These are phyloP conservation scores for Orthosia gothica DNA, from an alignment of 2,888 invertebrate genomes.

Conservation along the genomic window DNA sequence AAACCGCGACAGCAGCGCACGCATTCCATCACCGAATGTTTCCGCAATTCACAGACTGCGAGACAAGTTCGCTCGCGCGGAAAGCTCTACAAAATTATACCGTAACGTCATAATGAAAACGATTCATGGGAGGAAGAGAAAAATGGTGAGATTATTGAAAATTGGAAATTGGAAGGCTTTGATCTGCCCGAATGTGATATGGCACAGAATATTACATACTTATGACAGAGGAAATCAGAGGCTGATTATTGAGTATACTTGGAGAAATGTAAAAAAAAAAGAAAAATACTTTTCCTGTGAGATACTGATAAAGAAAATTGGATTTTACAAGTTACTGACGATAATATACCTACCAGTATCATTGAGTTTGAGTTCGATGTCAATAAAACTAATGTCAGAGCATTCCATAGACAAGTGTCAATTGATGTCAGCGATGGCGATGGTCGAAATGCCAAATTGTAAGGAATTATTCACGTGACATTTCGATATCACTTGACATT, in stretches of 20 bases:
- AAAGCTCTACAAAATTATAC: conserved; percentile 76
- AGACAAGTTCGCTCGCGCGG: conserved; percentile 69
- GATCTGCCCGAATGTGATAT: conserved; percentile 60
- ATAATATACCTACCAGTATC: background rate
- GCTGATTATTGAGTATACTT: conserved; percentile 26
- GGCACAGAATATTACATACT: conserved; percentile 49
- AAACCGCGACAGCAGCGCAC: background rate
- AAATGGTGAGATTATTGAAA: conserved; percentile 74
- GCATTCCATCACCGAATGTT: conserved; percentile 19
- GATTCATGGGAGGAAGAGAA: conserved; percentile 70
- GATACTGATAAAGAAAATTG: conserved; percentile 16
- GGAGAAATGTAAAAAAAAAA: too few species aligned
- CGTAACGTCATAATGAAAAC: conserved; percentile 73
- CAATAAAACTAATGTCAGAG: too few species aligned
- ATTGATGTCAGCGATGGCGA: too few species aligned
- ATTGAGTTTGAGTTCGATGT: too few species aligned
- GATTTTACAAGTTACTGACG: background rate
- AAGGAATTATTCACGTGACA: too few species aligned
- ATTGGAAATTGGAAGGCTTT: conserved; percentile 74
- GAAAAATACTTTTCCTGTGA: background rate
- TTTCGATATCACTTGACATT: too few species aligned
- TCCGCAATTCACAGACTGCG: conserved; percentile 37
- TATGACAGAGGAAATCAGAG: conserved; percentile 34
- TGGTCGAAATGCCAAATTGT: too few species aligned
- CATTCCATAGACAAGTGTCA: too few species aligned